Conservation (phyloP, 2,888 invertebrate species). For the Cyclophora albipunctata region DNA sequence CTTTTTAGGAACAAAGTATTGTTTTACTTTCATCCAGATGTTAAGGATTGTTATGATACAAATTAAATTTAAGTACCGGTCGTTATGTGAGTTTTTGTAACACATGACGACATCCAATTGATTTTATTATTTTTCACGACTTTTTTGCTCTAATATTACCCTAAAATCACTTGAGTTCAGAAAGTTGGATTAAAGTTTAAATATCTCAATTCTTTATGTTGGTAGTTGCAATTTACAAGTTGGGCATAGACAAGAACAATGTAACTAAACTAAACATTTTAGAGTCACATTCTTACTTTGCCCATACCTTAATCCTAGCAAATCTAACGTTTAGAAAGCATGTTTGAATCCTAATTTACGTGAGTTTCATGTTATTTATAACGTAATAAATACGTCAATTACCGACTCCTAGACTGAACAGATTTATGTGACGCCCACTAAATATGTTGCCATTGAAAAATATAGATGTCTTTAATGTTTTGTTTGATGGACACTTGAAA, state of each 20-base stretch:
- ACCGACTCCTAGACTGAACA: slow-evolving; percentile 37
- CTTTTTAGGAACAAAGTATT: slow-evolving; percentile 50
- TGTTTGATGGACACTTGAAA: no score
- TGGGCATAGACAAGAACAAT: no score
- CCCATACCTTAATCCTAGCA: no score
- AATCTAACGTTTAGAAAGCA: no score
- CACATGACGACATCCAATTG: neutral
- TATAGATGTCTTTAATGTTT: slow-evolving; percentile 1
- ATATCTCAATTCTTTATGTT: no score
- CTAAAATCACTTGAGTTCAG: no score
- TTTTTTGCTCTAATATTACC: no score
- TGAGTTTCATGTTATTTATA: slow-evolving; percentile 45
- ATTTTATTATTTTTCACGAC: no score
- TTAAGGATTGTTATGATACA: slow-evolving; percentile 47
- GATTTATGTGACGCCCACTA: slow-evolving; percentile 32
- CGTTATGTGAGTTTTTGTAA: slow-evolving; percentile 22
- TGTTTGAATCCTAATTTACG: slow-evolving; percentile 44
- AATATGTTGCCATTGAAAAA: slow-evolving; percentile 14
- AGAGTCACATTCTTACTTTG: no score
- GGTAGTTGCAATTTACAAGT: no score
- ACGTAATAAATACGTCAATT: slow-evolving; percentile 57
- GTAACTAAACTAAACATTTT: no score
- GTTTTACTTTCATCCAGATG: slow-evolving; percentile 20
- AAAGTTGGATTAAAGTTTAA: no score
- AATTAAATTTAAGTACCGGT: slow-evolving; percentile 48